Evolutionary conservation across 53 echinoderm and acorn worm species (phyloP).

Genomic region (Antedon mediterranea): DNA sequence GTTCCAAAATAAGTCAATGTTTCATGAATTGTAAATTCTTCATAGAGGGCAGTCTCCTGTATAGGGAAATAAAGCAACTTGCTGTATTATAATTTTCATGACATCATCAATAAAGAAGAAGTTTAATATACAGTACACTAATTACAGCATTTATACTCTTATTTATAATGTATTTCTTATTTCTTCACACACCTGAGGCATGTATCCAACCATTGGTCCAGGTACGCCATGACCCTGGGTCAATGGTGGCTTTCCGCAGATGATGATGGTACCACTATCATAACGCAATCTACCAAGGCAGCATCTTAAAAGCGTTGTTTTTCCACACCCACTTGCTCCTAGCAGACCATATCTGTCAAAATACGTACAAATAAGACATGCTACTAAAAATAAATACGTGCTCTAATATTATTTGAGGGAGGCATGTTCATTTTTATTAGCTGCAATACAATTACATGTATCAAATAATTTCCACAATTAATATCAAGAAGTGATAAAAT

Average conservation of each 20-base stretch:
- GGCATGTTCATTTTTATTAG: background rate
- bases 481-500: no score
- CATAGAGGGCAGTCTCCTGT: conserved; percentile 87
- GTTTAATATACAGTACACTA: background rate
- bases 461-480: no score
- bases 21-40: conserved; percentile 76
- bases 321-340: conserved; percentile 92
- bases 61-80: conserved; percentile 5
- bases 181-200: conserved; percentile 99
- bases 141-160: background rate
- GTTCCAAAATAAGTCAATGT: conserved; percentile 77
- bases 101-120: background rate
- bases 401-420: no score
- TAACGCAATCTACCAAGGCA: conserved; percentile 56
- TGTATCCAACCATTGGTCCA: conserved; percentile 83
- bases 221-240: conserved; percentile 77
- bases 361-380: no score
- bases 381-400: no score
- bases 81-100: background rate
- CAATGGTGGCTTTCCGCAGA: conserved; percentile 60
- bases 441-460: no score
- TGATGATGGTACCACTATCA: conserved; percentile 48
- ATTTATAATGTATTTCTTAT: background rate
- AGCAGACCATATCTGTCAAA: conserved; percentile 58
- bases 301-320: conserved; percentile 79